These are phyloP conservation scores for Oceanites oceanicus DNA, from an alignment of 2,113 vertebrate species.

Conservation along the genomic window DNA sequence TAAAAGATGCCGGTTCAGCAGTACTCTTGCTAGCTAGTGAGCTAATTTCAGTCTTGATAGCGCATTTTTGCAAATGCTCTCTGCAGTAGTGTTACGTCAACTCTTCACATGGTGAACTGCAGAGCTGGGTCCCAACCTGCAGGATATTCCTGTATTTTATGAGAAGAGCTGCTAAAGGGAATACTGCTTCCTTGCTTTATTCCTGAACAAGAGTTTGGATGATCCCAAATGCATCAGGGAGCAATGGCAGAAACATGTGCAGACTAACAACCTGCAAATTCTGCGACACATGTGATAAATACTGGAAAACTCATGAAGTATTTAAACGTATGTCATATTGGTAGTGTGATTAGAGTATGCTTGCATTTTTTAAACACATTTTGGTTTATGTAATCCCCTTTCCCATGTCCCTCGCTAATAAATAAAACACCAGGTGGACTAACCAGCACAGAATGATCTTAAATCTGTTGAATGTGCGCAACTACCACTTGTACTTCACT, in stretches of 20 bases:
- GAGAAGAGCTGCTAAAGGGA: not conserved
- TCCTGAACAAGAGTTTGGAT: not conserved
- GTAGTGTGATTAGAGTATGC: not conserved
- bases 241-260: not conserved
- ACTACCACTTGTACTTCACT: not conserved
- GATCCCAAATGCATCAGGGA: not conserved
- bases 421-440: slow-evolving; percentile 27
- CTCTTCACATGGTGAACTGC: not conserved
- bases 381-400: not conserved
- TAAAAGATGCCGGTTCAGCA: not conserved
- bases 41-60: not conserved
- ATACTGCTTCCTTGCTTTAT: not conserved
- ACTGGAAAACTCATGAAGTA: not conserved
- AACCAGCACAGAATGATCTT: not conserved
- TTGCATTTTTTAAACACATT: not conserved
- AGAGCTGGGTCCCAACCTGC: not conserved
- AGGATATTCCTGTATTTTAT: not conserved
- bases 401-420: not conserved
- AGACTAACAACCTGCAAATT: not conserved
- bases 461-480: slow-evolving; percentile 28
- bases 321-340: not conserved
- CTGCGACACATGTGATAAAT: not conserved
- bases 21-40: not conserved
- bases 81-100: not conserved
- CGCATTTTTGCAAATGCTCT: not conserved